phyloP scores from a whole-genome alignment of 1,140 invertebrate genomes.

The Zaprionus lachaisei region DNA sequence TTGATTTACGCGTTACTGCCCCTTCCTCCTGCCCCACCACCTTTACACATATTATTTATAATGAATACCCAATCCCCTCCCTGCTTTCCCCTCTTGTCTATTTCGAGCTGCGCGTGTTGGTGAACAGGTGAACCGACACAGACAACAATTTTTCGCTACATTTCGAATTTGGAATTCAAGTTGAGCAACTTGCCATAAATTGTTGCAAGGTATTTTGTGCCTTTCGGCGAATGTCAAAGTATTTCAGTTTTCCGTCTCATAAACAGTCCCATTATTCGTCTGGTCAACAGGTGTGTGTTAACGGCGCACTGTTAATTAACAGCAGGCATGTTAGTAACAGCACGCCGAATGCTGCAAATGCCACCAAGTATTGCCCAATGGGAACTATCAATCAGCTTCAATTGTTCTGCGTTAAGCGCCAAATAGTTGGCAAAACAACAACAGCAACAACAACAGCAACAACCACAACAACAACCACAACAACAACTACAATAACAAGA shows the following conservation, averaged over 20 bases:
- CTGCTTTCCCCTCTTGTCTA: neutral
- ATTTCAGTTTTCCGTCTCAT: conserved; percentile 29
- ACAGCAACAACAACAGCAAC: conserved; percentile 49
- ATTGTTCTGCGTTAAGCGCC: conserved; percentile 73
- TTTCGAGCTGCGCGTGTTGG: conserved; percentile 61
- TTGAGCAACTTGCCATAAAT: conserved; percentile 61
- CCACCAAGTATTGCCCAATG: conserved; percentile 11
- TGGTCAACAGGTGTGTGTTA: conserved; percentile 1
- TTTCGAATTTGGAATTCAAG: conserved; percentile 7
- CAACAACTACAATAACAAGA: conserved; percentile 47
- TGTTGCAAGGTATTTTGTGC: conserved; percentile 41
- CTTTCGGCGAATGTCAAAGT: conserved; percentile 29
- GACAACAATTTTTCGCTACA: conserved; percentile 40
- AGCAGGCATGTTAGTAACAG: neutral
- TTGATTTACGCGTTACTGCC: conserved; percentile 58
- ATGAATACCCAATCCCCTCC: conserved; percentile 8
- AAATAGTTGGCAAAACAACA: conserved; percentile 66
- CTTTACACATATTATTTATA: conserved; percentile 66
- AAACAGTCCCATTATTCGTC: conserved; percentile 32
- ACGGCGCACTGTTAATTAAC: conserved; percentile 15
- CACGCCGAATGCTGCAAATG: neutral
- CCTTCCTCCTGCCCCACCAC: conserved; percentile 13
- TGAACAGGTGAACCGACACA: conserved; percentile 67
- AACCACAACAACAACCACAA: conserved; percentile 47
- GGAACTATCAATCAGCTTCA: conserved; percentile 75